These are phyloP conservation scores for Xestia xanthographa DNA, from an alignment of 2,888 invertebrate species.

Conservation along the genomic window DNA sequence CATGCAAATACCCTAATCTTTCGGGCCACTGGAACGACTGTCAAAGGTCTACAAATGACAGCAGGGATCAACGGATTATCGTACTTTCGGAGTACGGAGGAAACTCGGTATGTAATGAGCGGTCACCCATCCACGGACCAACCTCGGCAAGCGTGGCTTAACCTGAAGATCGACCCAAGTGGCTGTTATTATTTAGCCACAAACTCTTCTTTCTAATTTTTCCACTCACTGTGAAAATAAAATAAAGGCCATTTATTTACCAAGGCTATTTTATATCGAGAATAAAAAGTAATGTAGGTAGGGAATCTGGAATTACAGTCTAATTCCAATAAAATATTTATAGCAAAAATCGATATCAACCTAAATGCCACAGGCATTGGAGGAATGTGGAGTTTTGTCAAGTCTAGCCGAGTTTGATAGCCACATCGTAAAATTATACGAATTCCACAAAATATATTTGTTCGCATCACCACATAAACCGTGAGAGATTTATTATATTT, in stretches of 20 bases:
- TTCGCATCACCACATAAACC: neutral
- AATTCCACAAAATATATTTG: slow-evolving; percentile 2
- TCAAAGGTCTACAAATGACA: no score
- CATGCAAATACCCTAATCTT: no score
- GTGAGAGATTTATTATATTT: neutral
- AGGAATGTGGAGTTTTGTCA: slow-evolving; percentile 1
- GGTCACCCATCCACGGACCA: no score
- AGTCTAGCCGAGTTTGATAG: neutral
- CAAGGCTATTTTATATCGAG: neutral
- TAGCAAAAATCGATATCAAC: slow-evolving; percentile 1
- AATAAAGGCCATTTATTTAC: neutral
- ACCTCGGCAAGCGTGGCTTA: no score
- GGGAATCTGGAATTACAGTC: neutral
- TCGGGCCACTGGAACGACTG: no score
- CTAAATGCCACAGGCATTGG: neutral
- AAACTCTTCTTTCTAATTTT: no score
- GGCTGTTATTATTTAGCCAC: no score
- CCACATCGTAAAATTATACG: slow-evolving; percentile 28
- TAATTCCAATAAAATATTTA: slow-evolving; percentile 15
- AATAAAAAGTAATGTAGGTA: neutral
- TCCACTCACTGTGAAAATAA: no score
- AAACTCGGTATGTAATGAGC: no score
- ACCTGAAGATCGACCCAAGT: no score
- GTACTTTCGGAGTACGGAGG: no score
- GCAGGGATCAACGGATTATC: no score